Base-by-base conservation (phyloP, 1,140 invertebrate genomes). In the Nephila pilipes region DNA sequence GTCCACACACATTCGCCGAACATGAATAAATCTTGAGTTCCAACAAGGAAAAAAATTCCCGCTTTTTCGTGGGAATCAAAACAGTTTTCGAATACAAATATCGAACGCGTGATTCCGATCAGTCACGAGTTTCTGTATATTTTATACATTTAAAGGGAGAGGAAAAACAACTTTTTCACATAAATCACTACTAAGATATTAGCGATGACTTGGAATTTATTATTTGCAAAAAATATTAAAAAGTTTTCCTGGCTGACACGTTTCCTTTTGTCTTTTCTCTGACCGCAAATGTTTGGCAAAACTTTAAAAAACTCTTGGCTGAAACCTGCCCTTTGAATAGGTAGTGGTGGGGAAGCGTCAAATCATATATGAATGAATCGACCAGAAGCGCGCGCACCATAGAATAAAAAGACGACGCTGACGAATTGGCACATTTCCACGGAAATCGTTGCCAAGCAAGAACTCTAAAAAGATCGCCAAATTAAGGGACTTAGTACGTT, bases 331-430 rank as follows among this genome's bases (percentile, higher is more conserved):
- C 69, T 75, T 75, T 75, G 25, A 75, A 18, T 36, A 36, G 69
- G 69, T 75, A 36, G 69, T 32, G 29, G 69, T 16, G 65, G 69
- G 69, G 25, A 75, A 18, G 29, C 14, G 32, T 32, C 69, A 75
- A 75, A 75, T 75, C 69, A 75, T 75, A n/a, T n/a, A 75, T 75
- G 69, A 75, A 75, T 75, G 69, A 29, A 75, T 75, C 69, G 69
- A 75, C 69, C 69, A 75, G 69, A 75, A 36, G 29, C 25, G 69
- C 69, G 69, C 69, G 69, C 29, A 75, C 69, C 32, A 18, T 32
- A 29, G 14, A 32, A 18, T 32, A 6, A 16, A 75, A 36, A 75
- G 16, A 75, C 25, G 69, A 32, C 29, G 29, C 25, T 75, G 69
- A 75, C 69, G 69, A 36, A 75, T 75, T 75, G 69, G 69, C 69